Percentiles rank a stretch among this genome's conserved stretches.
Conservation (phyloP, 2,113 vertebrate genomes). For the Hippocampus zosterae region DNA sequence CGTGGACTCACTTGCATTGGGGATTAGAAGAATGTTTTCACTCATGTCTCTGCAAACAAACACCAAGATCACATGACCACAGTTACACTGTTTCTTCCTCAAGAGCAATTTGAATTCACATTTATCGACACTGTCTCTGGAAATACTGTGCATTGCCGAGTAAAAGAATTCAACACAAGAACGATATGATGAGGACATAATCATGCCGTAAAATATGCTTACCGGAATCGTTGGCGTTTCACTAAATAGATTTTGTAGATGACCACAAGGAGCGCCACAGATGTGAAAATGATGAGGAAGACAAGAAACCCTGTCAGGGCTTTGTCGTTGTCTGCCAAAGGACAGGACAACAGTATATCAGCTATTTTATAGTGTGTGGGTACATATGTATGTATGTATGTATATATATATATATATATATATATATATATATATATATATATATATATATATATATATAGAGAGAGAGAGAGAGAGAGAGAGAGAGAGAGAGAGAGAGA, state of each 20-base stretch:
- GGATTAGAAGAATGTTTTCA: conserved; percentile 75
- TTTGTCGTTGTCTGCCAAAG: conserved; percentile 77
- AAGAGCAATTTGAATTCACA: neutral
- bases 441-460: neutral
- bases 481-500: no score
- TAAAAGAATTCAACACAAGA: neutral
- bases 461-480: no score
- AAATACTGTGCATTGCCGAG: neutral
- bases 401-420: neutral
- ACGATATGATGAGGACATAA: neutral
- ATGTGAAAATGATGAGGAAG: conserved; percentile 83
- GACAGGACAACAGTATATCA: neutral
- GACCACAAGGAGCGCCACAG: conserved; percentile 81
- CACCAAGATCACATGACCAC: neutral
- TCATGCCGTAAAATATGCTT: conserved; percentile 14
- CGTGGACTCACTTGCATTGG: conserved; percentile 69
- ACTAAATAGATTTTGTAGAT: conserved; percentile 86
- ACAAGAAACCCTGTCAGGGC: conserved; percentile 82
- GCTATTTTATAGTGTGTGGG: no score
- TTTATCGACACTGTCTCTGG: neutral
- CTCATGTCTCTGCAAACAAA: conserved; percentile 37
- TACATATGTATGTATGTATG: neutral
- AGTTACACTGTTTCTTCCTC: neutral
- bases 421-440: neutral
- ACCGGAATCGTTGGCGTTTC: conserved; percentile 76